Percentiles rank a stretch among this genome's conserved stretches.
Conservation (phyloP, 1,140 invertebrate genomes). For the Megalopta genalis region DNA sequence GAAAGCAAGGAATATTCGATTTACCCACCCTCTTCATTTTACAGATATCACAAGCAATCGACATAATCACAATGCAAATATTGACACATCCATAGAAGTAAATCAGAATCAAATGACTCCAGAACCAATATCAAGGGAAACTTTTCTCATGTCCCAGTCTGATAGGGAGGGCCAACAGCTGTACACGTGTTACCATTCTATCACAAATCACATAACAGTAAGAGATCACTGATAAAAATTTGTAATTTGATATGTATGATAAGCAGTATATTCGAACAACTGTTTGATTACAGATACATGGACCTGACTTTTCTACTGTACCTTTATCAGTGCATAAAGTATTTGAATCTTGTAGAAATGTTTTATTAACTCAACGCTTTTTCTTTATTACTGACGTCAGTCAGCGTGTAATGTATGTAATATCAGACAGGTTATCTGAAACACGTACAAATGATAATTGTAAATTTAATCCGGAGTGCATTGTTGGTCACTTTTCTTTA, state of each 20-base stretch:
- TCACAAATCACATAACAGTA: constrained; percentile 80
- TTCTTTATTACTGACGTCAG: constrained; percentile 82
- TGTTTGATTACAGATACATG: constrained; percentile 81
- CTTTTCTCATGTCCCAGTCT: constrained; percentile 78
- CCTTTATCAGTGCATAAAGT: constrained; percentile 87
- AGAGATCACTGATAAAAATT: constrained; percentile 49
- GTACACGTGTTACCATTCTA: constrained; percentile 79
- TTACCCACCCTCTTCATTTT: constrained; percentile 29
- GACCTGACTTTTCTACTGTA: constrained; percentile 83
- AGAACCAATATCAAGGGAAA: constrained; percentile 74
- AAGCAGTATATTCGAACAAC: background rate
- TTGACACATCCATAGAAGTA: constrained; percentile 52
- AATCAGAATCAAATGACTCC: constrained; percentile 55
- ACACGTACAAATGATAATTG: constrained; percentile 81
- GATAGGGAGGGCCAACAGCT: constrained; percentile 78
- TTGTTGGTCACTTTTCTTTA: constrained; percentile 82
- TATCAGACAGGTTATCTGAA: constrained; percentile 84
- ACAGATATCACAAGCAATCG: constrained; percentile 69
- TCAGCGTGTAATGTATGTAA: constrained; percentile 79
- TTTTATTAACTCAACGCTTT: constrained; percentile 83
- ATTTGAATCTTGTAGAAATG: constrained; percentile 80
- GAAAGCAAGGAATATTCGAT: background rate
- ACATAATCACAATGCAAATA: constrained; percentile 54
- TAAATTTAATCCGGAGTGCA: constrained; percentile 81
- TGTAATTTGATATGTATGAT: background rate